Percentiles rank a stretch among this genome's conserved stretches.
Conservation (phyloP, 2,797 vertebrate species). For the Hippopotamyrus pictus region DNA sequence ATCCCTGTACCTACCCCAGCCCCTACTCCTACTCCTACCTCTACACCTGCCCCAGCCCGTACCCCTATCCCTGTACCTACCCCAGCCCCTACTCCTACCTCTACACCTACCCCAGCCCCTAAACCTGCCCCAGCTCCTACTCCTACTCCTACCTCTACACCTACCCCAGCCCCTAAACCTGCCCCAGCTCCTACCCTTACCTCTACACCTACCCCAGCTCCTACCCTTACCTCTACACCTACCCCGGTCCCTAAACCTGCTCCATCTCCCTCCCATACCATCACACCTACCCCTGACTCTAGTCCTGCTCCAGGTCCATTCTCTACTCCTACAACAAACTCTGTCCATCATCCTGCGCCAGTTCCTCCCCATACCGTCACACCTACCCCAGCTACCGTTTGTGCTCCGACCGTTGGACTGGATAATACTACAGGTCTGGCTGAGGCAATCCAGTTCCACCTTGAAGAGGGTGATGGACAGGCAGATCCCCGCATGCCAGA, state of each 20-base stretch:
- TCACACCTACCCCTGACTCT: constrained; percentile 32
- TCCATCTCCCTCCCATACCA: constrained; percentile 13
- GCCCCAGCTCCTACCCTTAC: neutral
- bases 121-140: constrained; percentile 26
- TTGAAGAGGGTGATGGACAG: constrained; percentile 9
- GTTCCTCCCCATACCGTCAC: neutral
- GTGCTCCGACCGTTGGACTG: neutral
- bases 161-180: neutral
- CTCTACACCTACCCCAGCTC: constrained; percentile 26
- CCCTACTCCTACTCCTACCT: constrained; percentile 2
- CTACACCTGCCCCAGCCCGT: constrained; percentile 10
- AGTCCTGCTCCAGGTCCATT: constrained; percentile 27
- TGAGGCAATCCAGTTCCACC: neutral
- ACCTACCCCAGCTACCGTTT: neutral
- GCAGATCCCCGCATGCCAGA: neutral
- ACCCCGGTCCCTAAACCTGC: constrained; percentile 27
- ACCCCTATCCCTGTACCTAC: neutral
- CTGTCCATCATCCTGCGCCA: neutral
- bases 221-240: constrained; percentile 21
- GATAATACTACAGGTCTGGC: neutral
- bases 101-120: constrained; percentile 28
- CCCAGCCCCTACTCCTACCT: constrained; percentile 11
- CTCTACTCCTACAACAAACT: constrained; percentile 31
- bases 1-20: neutral
- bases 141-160: too few species aligned